Base-by-base conservation (phyloP, 2,888 invertebrate genomes). In the Hemistola chrysoprasaria region DNA sequence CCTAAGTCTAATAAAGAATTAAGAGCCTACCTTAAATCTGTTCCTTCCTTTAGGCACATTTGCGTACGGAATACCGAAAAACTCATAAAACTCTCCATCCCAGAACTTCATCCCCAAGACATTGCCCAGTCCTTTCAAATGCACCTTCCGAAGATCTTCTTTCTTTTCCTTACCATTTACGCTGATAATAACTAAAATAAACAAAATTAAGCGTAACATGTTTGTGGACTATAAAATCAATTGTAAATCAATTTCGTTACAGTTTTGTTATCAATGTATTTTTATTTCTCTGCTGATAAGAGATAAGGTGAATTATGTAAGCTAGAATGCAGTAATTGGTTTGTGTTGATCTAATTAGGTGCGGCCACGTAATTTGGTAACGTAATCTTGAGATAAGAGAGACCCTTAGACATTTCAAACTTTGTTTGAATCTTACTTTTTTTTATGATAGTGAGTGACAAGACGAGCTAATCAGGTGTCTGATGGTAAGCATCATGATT, bases 81-180 rank as follows among this genome's bases (percentile, higher is more conserved):
- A 88, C 38, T 85, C 83, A 53, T 72, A 81, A 35, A 68, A 83
- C 28, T 86, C 84, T 0, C 84, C 87, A 61, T 80, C 68, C 87
- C 86, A 87, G 36, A 71, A 82, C 23, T 82, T 84, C n/a, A 63
- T 65, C 0, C 82, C 87, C 1, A 57, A 55, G 1, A 87, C 66
- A 1, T 47, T 54, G 0, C 87, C 87, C 2, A 66, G 34, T 10
- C 78, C 69, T 8, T 79, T 75, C 20, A 85, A 52, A 1, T 61
- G 32, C 0, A 87, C 74, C 1, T 59, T 50, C 35, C 54, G 74
- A 6, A 44, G 50, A 7, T 73, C 65, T 1, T 65, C 59, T 1
- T 40, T 21, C 2, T 16, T 11, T 0, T 68, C 59, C 4, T 65
- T 62, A 23, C 53, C 57, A 38, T 53, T 43, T 33, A 65, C 58